Base-by-base conservation (phyloP, 1,140 invertebrate genomes). In the Scaptomyza hsui region DNA sequence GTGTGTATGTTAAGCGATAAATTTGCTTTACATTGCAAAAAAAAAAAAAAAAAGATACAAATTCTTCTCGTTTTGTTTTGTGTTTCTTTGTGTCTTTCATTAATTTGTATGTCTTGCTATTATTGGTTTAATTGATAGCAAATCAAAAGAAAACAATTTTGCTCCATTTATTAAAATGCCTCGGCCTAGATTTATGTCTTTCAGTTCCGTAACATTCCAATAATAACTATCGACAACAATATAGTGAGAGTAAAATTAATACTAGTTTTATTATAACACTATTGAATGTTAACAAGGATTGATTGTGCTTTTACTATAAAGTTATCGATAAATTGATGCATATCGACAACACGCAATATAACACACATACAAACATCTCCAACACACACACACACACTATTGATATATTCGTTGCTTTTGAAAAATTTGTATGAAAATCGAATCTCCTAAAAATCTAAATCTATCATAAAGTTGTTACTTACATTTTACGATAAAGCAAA, bases 401-500 rank as follows among this genome's bases (percentile, higher is more conserved):
- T 48, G 26, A 47, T 10, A 16, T 24, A 44, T 37, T 45, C 19
- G 52, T 47, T 56, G 37, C 53, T 56, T 44, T 44, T 24, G 56
- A 26, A 35, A 60, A 37, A 41, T 21, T 47, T 61, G 18, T 56
- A 52, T 35, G 24, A 51, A 51, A 21, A 39, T 24, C 16, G 16
- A 63, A 56, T 49, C n/a, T 51, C 53, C 37, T 42, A 51, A 62
- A 42, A 51, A 42, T 35, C 49, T 26, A 45, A 48, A 53, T 47
- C 19, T 32, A 44, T 67, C 37, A 19, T 35, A 53, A 65, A 52
- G 15, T 57, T 71, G 59, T 71, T 61, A 60, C 52, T 63, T 67
- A 64, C 51, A 57, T 63, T 71, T 56, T 71, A 55, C 21, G 53
- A 69, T 69, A 37, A 53, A 48, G 47, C 47, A 61, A 51, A 32